Evolutionary conservation across 2,797 vertebrate genomes (phyloP).

Genomic region (Kryptopterus vitreolus): DNA sequence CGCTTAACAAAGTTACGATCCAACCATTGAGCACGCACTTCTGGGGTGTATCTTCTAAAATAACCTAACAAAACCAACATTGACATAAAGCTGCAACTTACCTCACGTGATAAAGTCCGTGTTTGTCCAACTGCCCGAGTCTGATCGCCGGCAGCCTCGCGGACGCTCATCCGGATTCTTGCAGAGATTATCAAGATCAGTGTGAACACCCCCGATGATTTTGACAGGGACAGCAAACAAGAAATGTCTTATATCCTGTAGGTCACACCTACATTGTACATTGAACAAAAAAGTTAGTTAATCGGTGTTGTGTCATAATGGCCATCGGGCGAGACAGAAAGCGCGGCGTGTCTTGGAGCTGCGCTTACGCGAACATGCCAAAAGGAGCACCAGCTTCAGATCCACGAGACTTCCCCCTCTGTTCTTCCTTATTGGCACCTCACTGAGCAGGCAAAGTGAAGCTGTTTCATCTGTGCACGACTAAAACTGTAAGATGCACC

Average conservation of each 20-base stretch:
- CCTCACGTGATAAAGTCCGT: conserved; percentile 10
- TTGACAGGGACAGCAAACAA: neutral
- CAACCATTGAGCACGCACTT: neutral
- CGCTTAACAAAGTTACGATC: neutral
- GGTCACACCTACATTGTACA: neutral
- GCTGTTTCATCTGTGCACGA: conserved; percentile 11
- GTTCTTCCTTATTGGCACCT: conserved; percentile 28
- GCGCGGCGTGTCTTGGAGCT: conserved; percentile 52
- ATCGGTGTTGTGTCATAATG: conserved; percentile 42
- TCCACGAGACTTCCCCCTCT: conserved; percentile 43
- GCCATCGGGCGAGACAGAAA: conserved; percentile 60
- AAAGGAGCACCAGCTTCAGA: conserved; percentile 38
- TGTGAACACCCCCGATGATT: neutral
- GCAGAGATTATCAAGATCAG: conserved; percentile 5
- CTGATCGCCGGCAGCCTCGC: conserved; percentile 1
- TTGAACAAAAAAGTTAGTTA: conserved; percentile 11
- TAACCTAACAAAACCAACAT: neutral
- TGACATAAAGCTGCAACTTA: neutral
- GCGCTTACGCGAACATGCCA: conserved; percentile 49
- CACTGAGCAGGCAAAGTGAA: conserved; percentile 7
- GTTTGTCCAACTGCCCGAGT: neutral
- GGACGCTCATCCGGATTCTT: conserved; percentile 9
- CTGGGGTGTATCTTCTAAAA: no score
- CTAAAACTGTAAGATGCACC: neutral
- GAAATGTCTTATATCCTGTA: neutral